Evolutionary conservation across 2,113 vertebrate species (phyloP).

Genomic region (Corythaixoides concolor): DNA sequence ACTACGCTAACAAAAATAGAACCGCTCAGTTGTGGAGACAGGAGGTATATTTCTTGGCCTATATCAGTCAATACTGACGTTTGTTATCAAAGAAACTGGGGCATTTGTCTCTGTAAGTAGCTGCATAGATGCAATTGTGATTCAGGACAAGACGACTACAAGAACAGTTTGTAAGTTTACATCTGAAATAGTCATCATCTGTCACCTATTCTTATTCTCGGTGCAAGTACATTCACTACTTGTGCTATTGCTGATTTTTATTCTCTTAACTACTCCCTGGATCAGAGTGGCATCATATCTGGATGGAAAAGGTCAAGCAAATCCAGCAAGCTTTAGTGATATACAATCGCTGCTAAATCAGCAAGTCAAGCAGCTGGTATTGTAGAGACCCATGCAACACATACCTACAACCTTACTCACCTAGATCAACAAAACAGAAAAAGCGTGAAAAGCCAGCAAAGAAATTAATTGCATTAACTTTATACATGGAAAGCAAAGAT

Average conservation of each 20-base stretch:
- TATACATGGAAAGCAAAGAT: neutral
- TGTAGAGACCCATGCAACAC: neutral
- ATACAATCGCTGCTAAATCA: neutral
- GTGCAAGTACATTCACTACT: neutral
- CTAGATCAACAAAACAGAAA: neutral
- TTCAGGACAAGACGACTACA: neutral
- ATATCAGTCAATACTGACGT: slow-evolving; percentile 13
- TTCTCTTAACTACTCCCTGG: neutral
- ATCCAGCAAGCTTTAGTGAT: neutral
- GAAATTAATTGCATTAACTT: neutral
- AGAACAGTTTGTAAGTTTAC: neutral
- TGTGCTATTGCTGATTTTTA: neutral
- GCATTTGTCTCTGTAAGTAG: neutral
- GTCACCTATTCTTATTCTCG: neutral
- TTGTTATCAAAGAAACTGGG: slow-evolving; percentile 28
- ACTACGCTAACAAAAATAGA: neutral
- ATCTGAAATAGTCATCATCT: neutral
- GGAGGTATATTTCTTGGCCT: slow-evolving; percentile 18
- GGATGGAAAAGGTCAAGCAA: neutral
- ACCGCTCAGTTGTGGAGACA: neutral
- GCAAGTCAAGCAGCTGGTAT: neutral
- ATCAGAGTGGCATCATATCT: neutral
- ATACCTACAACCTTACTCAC: neutral
- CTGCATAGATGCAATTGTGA: neutral
- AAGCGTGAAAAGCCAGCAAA: neutral